Base-by-base conservation (phyloP, 2,797 vertebrate genomes). In the Acridotheres tristis region DNA sequence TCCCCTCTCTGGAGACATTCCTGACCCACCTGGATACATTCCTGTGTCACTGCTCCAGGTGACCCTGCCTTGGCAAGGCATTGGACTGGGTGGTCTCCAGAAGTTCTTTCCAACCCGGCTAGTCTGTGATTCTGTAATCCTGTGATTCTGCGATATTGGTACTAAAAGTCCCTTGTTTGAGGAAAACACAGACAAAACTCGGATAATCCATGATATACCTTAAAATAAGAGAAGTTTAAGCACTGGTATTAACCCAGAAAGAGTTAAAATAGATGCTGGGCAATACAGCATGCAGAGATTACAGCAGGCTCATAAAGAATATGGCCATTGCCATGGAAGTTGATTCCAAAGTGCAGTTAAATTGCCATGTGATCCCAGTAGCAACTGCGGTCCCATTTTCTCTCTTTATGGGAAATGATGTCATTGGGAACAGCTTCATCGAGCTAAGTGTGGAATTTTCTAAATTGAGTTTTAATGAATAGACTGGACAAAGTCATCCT, bases 361-460 rank as follows among this genome's bases (percentile, higher is more conserved):
- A 76, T 36, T 79, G 42, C 45, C 38, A 32, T 14, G 65, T 63
- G 65, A 85, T 45, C 67, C 71, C 75, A 82, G 61, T 1, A 85
- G 61, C 61, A 87, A 92, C 47, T 55, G 66, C 14, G 21, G 54
- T 13, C 62, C 58, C 45, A 32, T 77, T 74, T 76, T 74, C 62
- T 88, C 62, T 86, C 94, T 89, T 89, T 86, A 89, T 79, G 76
- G 87, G 75, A 73, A 84, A 93, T 43, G 7, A 90, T 73, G 59
- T 69, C 38, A 90, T 25, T 42, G 25, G n/a, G 68, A 92, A 85
- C 42, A 83, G 50, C 36, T 78, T 72, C 53, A 63, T 29, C 0
- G 1, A 54, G 77, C 67, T 58, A 65, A 84, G 55, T 5, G 51
- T 48, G 23, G 77, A 83, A 58, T 82, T 85, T 90, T 90, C 86